Evolutionary conservation across 92 coral and sea anemone genomes (phyloP).

Genomic region (Phenganax subtilis): DNA sequence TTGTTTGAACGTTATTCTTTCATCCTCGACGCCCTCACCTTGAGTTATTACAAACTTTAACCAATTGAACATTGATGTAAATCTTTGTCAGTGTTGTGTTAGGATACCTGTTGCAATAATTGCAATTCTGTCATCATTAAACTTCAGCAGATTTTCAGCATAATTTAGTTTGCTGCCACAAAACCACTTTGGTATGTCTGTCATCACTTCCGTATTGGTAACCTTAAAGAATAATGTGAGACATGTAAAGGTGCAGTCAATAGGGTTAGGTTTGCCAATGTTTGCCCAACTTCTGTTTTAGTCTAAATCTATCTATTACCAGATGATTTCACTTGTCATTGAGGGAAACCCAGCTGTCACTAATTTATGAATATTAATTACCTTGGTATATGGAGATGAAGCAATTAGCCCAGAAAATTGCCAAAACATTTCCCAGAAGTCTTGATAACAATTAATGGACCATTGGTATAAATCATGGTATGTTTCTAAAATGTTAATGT

Average conservation of each 20-base stretch:
- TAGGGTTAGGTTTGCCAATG: too few relatives aligned
- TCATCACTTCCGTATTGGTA: constrained; percentile 63
- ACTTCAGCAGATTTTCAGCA: constrained; percentile 84
- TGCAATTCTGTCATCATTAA: constrained; percentile 73
- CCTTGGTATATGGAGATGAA: constrained; percentile 79
- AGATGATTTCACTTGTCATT: too few relatives aligned
- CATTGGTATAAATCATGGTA: constrained; percentile 79
- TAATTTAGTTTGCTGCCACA: constrained; percentile 73
- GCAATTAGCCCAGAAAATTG: constrained; percentile 63
- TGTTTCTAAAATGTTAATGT: constrained; percentile 47
- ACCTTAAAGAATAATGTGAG: constrained; percentile 50
- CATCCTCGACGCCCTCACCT: constrained; percentile 84
- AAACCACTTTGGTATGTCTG: constrained; percentile 89
- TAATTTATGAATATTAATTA: constrained; percentile 21
- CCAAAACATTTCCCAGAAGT: constrained; percentile 93
- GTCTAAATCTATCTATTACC: too few relatives aligned
- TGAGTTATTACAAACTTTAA: neutral
- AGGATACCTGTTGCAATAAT: constrained; percentile 75
- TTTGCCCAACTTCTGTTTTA: too few relatives aligned
- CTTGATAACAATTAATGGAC: constrained; percentile 60
- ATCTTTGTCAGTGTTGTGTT: neutral
- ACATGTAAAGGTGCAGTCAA: too few relatives aligned
- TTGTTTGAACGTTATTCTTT: constrained; percentile 61
- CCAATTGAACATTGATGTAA: too few relatives aligned
- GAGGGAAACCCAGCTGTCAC: too few relatives aligned